Percentiles rank a stretch among this genome's conserved stretches.
phyloP scores from a whole-genome alignment of 2,113 vertebrate genomes.

The Antigone vipio region DNA sequence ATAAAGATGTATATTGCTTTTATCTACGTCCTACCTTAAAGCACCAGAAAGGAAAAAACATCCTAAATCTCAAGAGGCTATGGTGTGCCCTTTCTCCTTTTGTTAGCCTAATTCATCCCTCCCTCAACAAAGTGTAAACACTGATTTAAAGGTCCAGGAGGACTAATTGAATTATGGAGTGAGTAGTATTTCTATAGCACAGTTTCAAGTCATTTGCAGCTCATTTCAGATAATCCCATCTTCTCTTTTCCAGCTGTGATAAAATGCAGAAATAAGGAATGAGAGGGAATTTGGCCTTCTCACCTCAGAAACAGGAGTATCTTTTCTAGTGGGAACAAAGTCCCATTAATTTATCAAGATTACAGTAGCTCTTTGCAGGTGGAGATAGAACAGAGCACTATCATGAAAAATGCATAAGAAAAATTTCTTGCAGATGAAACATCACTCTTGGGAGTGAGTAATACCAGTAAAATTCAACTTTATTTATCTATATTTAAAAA shows the following conservation, averaged over 20 bases:
- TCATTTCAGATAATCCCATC: constrained; percentile 48
- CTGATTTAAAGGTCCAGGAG: constrained; percentile 33
- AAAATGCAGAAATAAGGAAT: constrained; percentile 10
- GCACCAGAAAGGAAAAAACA: constrained; percentile 44
- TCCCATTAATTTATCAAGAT: neutral
- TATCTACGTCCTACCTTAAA: neutral
- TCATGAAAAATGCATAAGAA: neutral
- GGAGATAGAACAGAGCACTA: neutral
- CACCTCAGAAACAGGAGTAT: neutral
- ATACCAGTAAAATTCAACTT: neutral
- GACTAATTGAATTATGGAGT: constrained; percentile 67
- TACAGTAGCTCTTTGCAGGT: neutral
- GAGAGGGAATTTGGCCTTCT: neutral
- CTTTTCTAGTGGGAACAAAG: neutral
- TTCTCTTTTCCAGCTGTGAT: constrained; percentile 11
- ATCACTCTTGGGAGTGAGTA: neutral
- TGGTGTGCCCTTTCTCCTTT: constrained; percentile 56
- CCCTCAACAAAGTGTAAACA: constrained; percentile 63
- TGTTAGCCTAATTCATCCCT: constrained; percentile 49
- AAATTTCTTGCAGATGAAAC: neutral
- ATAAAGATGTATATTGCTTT: neutral
- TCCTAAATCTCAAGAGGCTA: constrained; percentile 54
- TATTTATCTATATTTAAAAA: neutral
- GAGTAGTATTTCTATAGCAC: constrained; percentile 61
- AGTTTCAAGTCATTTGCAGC: constrained; percentile 59